Percentiles rank a stretch among this genome's conserved stretches.
Evolutionary conservation across 1,140 invertebrate genomes (phyloP).

Genomic region (Neodiprion pinetum): DNA sequence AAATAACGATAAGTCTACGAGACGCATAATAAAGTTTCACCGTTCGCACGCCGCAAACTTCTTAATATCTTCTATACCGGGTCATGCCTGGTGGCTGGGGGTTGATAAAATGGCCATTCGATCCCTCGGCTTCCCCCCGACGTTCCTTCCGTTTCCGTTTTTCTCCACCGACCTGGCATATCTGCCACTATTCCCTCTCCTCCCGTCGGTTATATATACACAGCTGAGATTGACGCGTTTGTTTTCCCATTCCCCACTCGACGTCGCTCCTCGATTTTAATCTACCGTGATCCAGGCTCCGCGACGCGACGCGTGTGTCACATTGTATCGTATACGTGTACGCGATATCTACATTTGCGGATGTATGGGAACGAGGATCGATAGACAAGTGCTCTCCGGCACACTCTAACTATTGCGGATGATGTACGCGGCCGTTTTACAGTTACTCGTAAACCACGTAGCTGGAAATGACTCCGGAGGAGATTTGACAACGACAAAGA

Average conservation of each 20-base stretch:
- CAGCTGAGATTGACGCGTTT: conserved; percentile 4
- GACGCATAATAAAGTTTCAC: no score
- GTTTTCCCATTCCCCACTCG: background rate
- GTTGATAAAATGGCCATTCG: no score
- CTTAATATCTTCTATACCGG: no score
- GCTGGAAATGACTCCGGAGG: background rate
- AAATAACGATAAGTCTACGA: no score
- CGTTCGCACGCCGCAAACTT: no score
- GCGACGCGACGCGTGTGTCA: background rate
- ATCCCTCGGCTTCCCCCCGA: no score
- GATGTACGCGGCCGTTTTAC: background rate
- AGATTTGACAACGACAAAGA: background rate
- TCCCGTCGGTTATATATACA: background rate
- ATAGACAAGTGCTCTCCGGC: background rate
- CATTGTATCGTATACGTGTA: background rate
- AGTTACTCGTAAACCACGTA: background rate
- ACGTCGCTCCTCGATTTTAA: background rate
- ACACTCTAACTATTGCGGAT: background rate
- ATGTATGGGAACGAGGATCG: background rate
- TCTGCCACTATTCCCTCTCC: background rate
- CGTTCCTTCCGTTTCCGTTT: no score
- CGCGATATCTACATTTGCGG: no score
- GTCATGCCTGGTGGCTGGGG: no score
- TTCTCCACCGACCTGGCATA: no score
- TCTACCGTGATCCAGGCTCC: background rate